These are phyloP conservation scores for Leptinotarsa peninsularis DNA, from an alignment of 2,888 invertebrate genomes.

Conservation along the genomic window DNA sequence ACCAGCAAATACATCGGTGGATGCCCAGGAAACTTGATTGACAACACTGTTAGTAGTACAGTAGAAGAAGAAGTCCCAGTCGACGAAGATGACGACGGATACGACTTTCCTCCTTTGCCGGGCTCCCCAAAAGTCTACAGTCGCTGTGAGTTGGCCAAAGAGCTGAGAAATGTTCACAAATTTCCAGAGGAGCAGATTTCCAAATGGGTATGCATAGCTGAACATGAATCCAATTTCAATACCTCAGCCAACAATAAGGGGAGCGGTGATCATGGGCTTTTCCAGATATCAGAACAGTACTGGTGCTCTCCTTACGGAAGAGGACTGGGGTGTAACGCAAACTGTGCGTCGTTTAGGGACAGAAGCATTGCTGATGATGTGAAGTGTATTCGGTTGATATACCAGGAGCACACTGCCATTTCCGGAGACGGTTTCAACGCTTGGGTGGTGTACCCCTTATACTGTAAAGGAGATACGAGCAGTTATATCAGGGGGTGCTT, in stretches of 20 bases:
- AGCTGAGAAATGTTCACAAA: constrained; percentile 70
- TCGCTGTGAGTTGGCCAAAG: constrained; percentile 78
- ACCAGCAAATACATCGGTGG: constrained; percentile 70
- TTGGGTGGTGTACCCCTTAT: constrained; percentile 77
- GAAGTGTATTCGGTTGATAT: constrained; percentile 74
- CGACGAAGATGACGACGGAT: constrained; percentile 32
- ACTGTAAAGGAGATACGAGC: constrained; percentile 68
- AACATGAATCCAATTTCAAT: constrained; percentile 77
- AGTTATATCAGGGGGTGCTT: constrained; percentile 40
- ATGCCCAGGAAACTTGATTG: constrained; percentile 60
- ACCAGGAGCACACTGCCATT: constrained; percentile 75
- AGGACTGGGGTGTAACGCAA: constrained; percentile 70
- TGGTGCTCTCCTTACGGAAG: constrained; percentile 66
- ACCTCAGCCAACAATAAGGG: constrained; percentile 73
- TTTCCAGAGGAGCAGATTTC: constrained; percentile 65
- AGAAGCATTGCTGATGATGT: constrained; percentile 79
- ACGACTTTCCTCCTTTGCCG: constrained; percentile 33
- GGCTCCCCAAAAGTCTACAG: constrained; percentile 70
- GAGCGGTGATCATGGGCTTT: constrained; percentile 77
- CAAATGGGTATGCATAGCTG: constrained; percentile 75
- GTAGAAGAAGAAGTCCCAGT: not conserved
- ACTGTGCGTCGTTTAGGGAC: constrained; percentile 74
- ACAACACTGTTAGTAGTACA: not conserved
- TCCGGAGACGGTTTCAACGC: constrained; percentile 81
- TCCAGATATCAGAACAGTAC: constrained; percentile 80